phyloP scores from a whole-genome alignment of 2,113 vertebrate species.

The Ceyx margarethae region DNA sequence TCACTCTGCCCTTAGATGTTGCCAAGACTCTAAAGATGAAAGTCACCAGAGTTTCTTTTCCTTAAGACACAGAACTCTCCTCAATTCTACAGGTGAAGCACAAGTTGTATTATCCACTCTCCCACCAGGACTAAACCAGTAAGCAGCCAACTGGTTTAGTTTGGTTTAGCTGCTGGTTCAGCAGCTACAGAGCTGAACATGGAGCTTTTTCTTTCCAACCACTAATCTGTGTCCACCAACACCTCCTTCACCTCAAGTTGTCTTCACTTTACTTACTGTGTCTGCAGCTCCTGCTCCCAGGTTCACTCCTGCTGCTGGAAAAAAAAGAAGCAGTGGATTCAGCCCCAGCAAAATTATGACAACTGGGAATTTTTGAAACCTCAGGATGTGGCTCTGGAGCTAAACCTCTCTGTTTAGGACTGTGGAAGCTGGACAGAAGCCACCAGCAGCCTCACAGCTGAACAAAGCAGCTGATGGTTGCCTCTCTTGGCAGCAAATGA shows the following conservation, averaged over 20 bases:
- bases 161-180: too few species aligned
- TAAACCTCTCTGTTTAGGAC: background rate
- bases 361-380: background rate
- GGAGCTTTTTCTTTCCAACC: background rate
- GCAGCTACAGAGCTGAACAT: background rate
- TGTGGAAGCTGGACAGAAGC: background rate
- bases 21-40: background rate
- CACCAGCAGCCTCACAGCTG: background rate
- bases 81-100: background rate
- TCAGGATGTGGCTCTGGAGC: background rate
- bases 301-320: background rate
- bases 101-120: background rate
- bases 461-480: background rate
- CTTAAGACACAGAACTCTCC: background rate
- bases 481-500: background rate
- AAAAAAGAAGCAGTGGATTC: background rate
- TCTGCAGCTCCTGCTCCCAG: background rate
- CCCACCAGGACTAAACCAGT: background rate
- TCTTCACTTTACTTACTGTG: background rate
- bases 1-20: background rate
- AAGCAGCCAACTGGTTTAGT: background rate
- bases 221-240: background rate
- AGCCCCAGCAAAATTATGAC: background rate
- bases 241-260: fast-evolving
- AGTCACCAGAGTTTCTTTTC: background rate